phyloP scores from a whole-genome alignment of 2,113 vertebrate species.

The Grus americana region DNA sequence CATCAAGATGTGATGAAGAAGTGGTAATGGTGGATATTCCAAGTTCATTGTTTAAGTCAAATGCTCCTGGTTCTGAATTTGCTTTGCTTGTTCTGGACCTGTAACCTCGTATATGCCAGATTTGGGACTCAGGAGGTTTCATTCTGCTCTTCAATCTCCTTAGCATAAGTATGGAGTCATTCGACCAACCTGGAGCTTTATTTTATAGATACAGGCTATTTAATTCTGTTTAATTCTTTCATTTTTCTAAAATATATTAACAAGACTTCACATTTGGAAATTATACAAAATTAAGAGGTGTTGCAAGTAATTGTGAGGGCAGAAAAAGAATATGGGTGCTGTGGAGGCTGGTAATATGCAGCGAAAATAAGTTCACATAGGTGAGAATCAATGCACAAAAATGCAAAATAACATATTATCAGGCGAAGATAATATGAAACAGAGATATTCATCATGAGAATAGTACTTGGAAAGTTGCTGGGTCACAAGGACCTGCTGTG shows the following conservation, averaged over 20 bases:
- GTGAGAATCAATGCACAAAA: constrained; percentile 22
- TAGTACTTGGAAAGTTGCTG: not conserved
- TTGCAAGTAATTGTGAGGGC: not conserved
- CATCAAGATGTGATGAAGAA: not conserved
- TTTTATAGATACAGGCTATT: not conserved
- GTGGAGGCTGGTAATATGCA: not conserved
- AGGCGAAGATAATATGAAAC: not conserved
- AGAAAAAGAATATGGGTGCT: not conserved
- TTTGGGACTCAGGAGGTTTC: not conserved
- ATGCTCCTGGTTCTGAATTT: not conserved
- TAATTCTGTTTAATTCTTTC: not conserved
- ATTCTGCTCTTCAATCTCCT: not conserved
- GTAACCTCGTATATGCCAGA: not conserved
- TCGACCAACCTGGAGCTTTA: not conserved
- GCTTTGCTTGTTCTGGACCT: not conserved
- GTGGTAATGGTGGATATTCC: not conserved
- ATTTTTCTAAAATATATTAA: not conserved
- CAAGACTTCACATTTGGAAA: not conserved
- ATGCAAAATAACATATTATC: not conserved
- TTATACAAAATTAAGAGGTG: not conserved
- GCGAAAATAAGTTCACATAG: not conserved
- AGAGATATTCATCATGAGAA: not conserved
- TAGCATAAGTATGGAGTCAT: not conserved
- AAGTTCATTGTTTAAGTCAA: not conserved
- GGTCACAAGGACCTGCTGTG: not conserved